A percentile compares a stretch with the other conserved stretches of the same genome.
Evolutionary conservation across 2,888 invertebrate genomes (phyloP).

Genomic region (Ichneumoninae sp.): DNA sequence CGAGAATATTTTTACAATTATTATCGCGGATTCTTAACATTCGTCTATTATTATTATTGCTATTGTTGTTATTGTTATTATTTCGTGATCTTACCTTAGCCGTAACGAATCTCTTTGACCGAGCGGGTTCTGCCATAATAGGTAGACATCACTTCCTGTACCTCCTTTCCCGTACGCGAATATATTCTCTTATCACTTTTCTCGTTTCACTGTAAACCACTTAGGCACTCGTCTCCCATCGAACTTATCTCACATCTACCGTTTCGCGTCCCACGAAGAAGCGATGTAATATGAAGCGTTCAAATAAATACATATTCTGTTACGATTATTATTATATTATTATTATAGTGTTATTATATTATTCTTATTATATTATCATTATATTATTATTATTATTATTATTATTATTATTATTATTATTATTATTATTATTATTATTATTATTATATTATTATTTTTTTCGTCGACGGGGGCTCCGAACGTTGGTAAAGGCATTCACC

Average conservation of each 20-base stretch:
- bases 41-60: constrained; percentile 26
- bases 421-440: constrained; percentile 14
- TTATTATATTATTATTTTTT: background rate
- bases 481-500: constrained; percentile 37
- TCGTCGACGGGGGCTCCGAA: constrained; percentile 30
- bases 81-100: constrained; percentile 77
- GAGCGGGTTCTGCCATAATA: constrained; percentile 82
- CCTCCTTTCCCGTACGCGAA: constrained; percentile 55
- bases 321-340: constrained; percentile 9
- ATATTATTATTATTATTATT: too few relatives aligned
- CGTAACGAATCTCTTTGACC: constrained; percentile 80
- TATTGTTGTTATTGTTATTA: constrained; percentile 10
- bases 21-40: background rate
- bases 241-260: constrained; percentile 28
- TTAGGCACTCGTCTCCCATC: constrained; percentile 14
- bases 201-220: constrained; percentile 41
- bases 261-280: constrained; percentile 10
- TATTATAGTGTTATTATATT: constrained; percentile 5
- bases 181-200: constrained; percentile 49
- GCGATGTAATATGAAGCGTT: background rate
- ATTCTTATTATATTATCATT: too few relatives aligned
- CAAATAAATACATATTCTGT: constrained; percentile 9
- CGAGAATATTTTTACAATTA: constrained; percentile 9
- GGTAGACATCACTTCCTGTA: constrained; percentile 77
- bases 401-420: constrained; percentile 3